Percentiles rank a stretch among this genome's conserved stretches.
phyloP scores from a whole-genome alignment of 2,797 vertebrate genomes.

The Rhyacichthys aspro region DNA sequence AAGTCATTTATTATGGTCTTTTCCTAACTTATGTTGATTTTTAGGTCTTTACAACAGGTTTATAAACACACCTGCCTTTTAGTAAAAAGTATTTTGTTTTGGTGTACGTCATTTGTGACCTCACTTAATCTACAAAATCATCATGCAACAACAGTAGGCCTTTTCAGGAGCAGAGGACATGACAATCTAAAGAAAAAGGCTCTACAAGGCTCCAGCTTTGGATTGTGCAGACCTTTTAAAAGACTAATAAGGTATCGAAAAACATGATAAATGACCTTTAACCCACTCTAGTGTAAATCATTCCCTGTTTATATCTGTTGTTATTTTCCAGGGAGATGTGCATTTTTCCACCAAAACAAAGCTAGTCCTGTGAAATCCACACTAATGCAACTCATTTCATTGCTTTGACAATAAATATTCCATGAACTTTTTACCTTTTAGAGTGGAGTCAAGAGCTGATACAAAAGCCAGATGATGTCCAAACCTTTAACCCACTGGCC shows the following conservation, averaged over 20 bases:
- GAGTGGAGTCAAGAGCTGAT: slow-evolving; percentile 13
- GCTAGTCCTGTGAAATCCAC: slow-evolving; percentile 3
- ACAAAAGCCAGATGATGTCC: slow-evolving; percentile 37
- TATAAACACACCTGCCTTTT: too few species aligned
- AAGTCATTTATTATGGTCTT: too few species aligned
- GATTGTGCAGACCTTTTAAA: too few species aligned
- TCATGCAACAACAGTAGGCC: too few species aligned
- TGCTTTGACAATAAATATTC: slow-evolving; percentile 25
- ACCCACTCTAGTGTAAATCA: neutral
- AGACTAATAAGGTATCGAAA: neutral
- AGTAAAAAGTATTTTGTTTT: too few species aligned
- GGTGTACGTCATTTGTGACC: too few species aligned
- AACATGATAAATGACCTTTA: too few species aligned
- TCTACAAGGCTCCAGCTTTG: too few species aligned
- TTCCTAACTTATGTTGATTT: too few species aligned
- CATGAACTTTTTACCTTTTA: slow-evolving; percentile 27
- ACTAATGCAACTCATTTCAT: slow-evolving; percentile 27
- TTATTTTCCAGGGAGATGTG: slow-evolving; percentile 4
- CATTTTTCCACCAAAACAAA: slow-evolving; percentile 18
- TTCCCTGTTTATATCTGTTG: neutral
- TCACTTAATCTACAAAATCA: too few species aligned
- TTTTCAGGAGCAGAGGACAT: neutral
- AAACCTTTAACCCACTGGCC: slow-evolving; percentile 11
- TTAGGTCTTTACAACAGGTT: too few species aligned
- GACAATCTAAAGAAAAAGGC: neutral